Evolutionary conservation across 2,888 invertebrate genomes (phyloP), one percentile per base, ranked within the genome.

Genomic region (Temnothorax rugatulus): DNA sequence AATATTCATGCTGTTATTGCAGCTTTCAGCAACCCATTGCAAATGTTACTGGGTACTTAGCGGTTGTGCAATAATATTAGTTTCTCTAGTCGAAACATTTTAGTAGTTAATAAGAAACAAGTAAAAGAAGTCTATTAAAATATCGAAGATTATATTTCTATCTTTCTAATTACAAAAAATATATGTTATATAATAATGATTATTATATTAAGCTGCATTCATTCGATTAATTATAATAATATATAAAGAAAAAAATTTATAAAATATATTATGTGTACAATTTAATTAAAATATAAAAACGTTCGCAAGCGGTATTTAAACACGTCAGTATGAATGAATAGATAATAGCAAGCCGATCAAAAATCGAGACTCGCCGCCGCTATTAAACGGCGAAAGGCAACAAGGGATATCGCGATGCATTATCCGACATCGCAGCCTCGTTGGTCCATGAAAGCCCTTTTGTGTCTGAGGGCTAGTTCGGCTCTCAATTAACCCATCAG

Each of bases 401-500:
- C 79, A 81, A 81, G 79, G 79, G 79, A 71, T 81, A 81, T 81
- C 79, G 79, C 71, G 59, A 38, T 82, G 54, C 82, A 87, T 83
- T 82, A 87, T 85, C 83, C 88, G 71, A 47, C 85, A 82, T 87
- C 85, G 68, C 81, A 63, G 75, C 82, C 90, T 82, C 86, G 83
- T 71, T 84, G 83, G 74, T 73, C 87, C 88, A 83, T 88, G 91
- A 89, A 91, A 92, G 92, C 88, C 86, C 91, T 88, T 93, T 92
- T 91, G 91, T 92, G 88, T 90, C 88, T 83, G 89, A 90, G 90
- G 90, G 90, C 91, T 91, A 91, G 92, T 89, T 91, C 90, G 91
- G 90, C 88, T 91, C 92, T 94, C 92, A 93, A 94, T 94, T 94
- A 93, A 93, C 93, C 92, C 93, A 93, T 94, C 94, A 92, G 94